Conservation (phyloP, 2,888 invertebrate species). For the Pardosa pseudoannulata region DNA sequence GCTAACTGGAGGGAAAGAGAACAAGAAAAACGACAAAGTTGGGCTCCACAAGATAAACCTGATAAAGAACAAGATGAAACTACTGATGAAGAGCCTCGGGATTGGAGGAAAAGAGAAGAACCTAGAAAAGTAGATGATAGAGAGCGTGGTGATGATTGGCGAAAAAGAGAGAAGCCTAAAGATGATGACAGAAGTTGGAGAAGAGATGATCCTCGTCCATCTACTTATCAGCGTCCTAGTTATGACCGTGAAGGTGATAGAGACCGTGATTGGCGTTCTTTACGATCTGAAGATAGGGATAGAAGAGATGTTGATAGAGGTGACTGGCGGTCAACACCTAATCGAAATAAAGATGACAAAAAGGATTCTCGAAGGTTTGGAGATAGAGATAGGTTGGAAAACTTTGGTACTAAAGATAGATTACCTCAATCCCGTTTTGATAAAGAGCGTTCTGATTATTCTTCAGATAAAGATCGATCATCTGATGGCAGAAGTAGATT, state of each 20-base stretch:
- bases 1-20: conserved; percentile 62
- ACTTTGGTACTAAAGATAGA: background rate
- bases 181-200: conserved; percentile 24
- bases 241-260: background rate
- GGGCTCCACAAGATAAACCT: conserved; percentile 42
- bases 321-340: conserved; percentile 47
- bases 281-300: conserved; percentile 2
- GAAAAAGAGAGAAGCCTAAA: conserved; percentile 22
- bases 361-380: conserved; percentile 22
- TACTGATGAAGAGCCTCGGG: conserved; percentile 37
- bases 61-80: conserved; percentile 9
- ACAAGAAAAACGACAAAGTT: conserved; percentile 53
- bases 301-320: conserved; percentile 39
- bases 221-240: background rate
- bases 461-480: background rate
- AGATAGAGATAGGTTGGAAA: conserved; percentile 18
- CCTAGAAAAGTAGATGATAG: conserved; percentile 22
- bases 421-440: background rate
- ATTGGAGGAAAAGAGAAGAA: conserved; percentile 31
- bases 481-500: conserved; percentile 18
- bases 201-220: conserved; percentile 17
- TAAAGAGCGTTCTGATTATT: conserved; percentile 18
- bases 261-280: conserved; percentile 26
- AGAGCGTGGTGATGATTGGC: conserved; percentile 21
- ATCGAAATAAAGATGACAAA: conserved; percentile 34